phyloP scores from a whole-genome alignment of 1,140 invertebrate species.

The Bombus superbus region DNA sequence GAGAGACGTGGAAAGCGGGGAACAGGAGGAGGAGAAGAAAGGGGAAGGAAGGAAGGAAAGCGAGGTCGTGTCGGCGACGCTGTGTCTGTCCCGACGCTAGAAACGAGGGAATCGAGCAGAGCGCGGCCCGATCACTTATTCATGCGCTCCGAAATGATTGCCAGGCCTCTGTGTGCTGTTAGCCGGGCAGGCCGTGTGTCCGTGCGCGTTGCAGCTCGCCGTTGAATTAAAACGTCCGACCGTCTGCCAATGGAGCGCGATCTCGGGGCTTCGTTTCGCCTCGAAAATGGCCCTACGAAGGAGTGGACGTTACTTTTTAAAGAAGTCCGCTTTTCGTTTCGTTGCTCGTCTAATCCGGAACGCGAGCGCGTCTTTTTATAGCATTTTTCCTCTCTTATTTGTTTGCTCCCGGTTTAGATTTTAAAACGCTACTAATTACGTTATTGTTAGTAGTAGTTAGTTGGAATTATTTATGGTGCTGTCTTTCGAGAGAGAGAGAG shows the following conservation, averaged over 20 bases:
- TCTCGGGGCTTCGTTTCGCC: background rate
- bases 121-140: constrained; percentile 74
- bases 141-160: constrained; percentile 77
- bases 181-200: background rate
- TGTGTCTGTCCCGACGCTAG: constrained; percentile 66
- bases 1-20: background rate
- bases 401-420: background rate
- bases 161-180: constrained; percentile 63
- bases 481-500: no score
- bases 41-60: constrained; percentile 12
- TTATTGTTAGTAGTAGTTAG: no score
- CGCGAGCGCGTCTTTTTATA: background rate
- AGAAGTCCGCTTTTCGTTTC: constrained; percentile 29
- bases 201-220: constrained; percentile 29
- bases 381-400: background rate
- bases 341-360: constrained; percentile 36
- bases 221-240: constrained; percentile 63
- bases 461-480: no score
- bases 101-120: constrained; percentile 60
- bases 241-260: constrained; percentile 32
- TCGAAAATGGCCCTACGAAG: constrained; percentile 21
- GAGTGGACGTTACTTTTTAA: constrained; percentile 34
- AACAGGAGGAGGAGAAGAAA: background rate
- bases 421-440: no score
- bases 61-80: constrained; percentile 67